Conservation (phyloP, 1,140 invertebrate genomes). For the Drosophila ananassae region DNA sequence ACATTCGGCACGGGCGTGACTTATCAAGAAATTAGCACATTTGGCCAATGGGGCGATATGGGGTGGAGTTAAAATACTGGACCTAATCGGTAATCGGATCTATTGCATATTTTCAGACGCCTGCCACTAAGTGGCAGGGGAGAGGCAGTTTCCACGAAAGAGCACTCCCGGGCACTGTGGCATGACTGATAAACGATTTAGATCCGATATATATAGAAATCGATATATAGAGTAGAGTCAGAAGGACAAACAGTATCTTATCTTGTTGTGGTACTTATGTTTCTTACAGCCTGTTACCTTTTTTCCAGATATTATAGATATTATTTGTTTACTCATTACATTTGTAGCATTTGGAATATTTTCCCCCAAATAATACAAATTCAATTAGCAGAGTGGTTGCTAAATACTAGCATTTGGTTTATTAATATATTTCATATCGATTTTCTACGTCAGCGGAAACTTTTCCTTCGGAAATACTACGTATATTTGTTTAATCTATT, state of each 20-base stretch:
- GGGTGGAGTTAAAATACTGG: too few relatives aligned
- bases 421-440: neutral
- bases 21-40: constrained; percentile 72
- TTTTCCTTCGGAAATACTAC: constrained; percentile 18
- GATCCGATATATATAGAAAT: constrained; percentile 2
- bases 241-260: neutral
- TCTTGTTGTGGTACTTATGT: constrained; percentile 42
- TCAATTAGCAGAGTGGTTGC: neutral
- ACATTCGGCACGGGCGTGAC: constrained; percentile 27
- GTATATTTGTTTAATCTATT: constrained; percentile 25
- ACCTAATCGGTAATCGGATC: constrained; percentile 21
- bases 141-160: constrained; percentile 33
- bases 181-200: constrained; percentile 42
- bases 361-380: neutral
- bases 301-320: too few relatives aligned
- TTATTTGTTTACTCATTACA: too few relatives aligned
- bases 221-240: neutral
- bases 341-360: neutral
- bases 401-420: neutral
- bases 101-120: constrained; percentile 63
- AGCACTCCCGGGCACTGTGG: constrained; percentile 1
- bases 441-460: constrained; percentile 9
- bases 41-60: constrained; percentile 23
- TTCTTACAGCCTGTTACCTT: constrained; percentile 18
- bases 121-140: constrained; percentile 26